Base-by-base conservation (phyloP, 2,113 vertebrate genomes). In the Catharus bicknelli region DNA sequence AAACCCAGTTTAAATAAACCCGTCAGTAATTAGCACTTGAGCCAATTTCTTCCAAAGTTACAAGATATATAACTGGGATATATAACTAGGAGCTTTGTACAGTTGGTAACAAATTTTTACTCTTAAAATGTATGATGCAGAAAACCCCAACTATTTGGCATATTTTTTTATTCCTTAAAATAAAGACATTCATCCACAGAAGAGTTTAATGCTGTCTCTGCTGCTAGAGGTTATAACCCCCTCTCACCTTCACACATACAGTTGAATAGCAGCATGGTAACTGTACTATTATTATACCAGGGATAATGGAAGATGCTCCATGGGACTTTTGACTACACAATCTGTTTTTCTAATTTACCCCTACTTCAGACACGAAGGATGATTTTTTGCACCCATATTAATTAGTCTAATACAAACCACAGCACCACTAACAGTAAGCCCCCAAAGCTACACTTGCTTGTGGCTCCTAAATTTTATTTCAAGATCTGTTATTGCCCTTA, bases 211-310 rank as follows among this genome's bases (percentile, higher is more conserved):
- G 25, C 23, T 62, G 5, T 34, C 42, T 62, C 51, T 88, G 38
- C 43, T 80, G 16, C 27, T 4, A 50, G 32, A 50, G 22, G 29
- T 54, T 77, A 62, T 5, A 63, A 54, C 4, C 29, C 4, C 11
- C 40, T 64, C 53, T 57, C 16, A 57, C 26, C 29, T 72, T 62
- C 14, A 29, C 2, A 40, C 13, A 54, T 19, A 43, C 7, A 30
- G 4, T 0, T 43, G 43, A 89, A 75, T 2, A 72, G 32, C 1
- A 69, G 29, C 15, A 38, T 1, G 1, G 26, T 11, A 68, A 18
- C 6, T 59, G 27, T 5, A 45, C 1, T 16, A 40, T 36, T 67
- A 36, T 50, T 50, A 1, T 15, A 50, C 16, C 11, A 67, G 21
- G 21, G 20, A 86, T 25, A 20, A 67, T 3, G 1, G 23, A 51